Evolutionary conservation across 2,113 vertebrate species (phyloP), one percentile per base, ranked within the genome.

Genomic region (Eolophus roseicapilla): DNA sequence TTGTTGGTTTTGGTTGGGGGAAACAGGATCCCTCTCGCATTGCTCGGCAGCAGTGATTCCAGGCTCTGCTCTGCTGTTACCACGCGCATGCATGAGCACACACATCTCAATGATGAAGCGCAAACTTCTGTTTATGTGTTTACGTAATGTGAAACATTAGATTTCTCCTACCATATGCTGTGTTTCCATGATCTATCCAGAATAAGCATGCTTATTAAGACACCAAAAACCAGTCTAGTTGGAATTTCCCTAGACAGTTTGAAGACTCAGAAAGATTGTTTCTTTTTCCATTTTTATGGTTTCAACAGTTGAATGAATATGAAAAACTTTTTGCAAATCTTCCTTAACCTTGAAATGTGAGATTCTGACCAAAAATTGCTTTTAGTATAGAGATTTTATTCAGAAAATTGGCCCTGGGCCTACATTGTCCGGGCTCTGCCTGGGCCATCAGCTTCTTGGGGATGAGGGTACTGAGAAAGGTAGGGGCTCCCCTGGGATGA

Each of bases 61-160:
- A 73, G 17, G 9, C 28, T 27, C 55, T 1, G 0, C n/a, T n/a
- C n/a, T 55, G 46, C 50, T 13, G 6, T 67, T 52, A 31, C 33
- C 24, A 49, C 41, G 39, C 0, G 2, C 0, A 1, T 0, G 0
- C 2, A 1, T 37, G 63, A 67, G 27, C 69, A 57, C 29, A 15
- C 35, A 19, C 37, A 13, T n/a, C 41, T 63, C 65, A 15, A 2
- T 35, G 39, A 76, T 55, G 28, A 82, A 65, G 35, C 24, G 43
- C 53, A 59, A 73, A 59, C 60, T 39, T 81, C 64, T 77, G 47
- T 64, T 80, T 44, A 33, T 37, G 10, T 17, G 39, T 28, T 90
- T 87, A 59, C 60, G 6, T 33, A 63, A 65, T 24, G 11, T 62
- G 47, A 77, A 41, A 80, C 20, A 52, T 63, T 21, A 68, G 37